Evolutionary conservation across 2,888 invertebrate species (phyloP).

Genomic region (Pseudoips prasinana): DNA sequence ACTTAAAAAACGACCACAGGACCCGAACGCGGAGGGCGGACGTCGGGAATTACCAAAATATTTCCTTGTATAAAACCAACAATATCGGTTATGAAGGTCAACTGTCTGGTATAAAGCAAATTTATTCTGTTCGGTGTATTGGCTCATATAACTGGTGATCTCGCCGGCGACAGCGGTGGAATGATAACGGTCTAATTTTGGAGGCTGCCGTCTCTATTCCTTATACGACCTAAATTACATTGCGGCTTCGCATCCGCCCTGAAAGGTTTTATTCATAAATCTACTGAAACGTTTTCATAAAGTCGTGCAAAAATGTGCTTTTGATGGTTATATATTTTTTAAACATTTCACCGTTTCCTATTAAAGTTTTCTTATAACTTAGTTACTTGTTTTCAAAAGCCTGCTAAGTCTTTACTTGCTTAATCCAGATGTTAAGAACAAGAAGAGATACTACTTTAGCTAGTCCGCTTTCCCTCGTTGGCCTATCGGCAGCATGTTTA

Average conservation of each 20-base stretch:
- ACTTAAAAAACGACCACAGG: slow-evolving; percentile 49
- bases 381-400: slow-evolving; percentile 1
- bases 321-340: slow-evolving; percentile 54
- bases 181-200: slow-evolving; percentile 80
- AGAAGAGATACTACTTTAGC: no score
- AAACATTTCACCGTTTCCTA: slow-evolving; percentile 35
- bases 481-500: no score
- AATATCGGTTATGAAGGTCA: slow-evolving; percentile 79
- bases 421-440: no score
- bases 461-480: no score
- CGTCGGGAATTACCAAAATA: slow-evolving; percentile 56
- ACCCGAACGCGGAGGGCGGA: slow-evolving; percentile 48
- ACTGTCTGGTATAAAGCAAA: slow-evolving; percentile 75
- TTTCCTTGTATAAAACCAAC: slow-evolving; percentile 67
- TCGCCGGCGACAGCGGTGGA: slow-evolving; percentile 70
- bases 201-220: slow-evolving; percentile 58
- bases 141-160: slow-evolving; percentile 78
- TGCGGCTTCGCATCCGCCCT: slow-evolving; percentile 69
- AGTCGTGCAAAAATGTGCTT: slow-evolving; percentile 68
- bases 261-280: slow-evolving; percentile 82
- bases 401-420: no score
- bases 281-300: slow-evolving; percentile 76
- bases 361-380: slow-evolving; percentile 37
- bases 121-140: slow-evolving; percentile 80
- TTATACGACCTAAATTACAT: slow-evolving; percentile 75